Conservation (phyloP, 2,888 invertebrate species). For the Sycophila texana region DNA sequence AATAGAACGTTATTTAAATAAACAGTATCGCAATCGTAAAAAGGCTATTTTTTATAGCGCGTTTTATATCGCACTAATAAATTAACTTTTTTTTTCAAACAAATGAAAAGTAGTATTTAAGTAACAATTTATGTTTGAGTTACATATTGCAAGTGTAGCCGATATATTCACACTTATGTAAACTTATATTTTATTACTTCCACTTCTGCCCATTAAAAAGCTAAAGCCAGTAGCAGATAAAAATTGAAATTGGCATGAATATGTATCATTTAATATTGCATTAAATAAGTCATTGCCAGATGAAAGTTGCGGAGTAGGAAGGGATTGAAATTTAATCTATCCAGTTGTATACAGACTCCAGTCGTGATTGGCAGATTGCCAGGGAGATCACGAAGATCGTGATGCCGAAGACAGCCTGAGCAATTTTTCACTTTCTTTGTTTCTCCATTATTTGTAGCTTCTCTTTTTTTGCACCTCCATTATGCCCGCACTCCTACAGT, state of each 20-base stretch:
- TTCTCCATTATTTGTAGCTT: constrained; percentile 37
- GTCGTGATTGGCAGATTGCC: constrained; percentile 50
- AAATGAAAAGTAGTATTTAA: too few relatives aligned
- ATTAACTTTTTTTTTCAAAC: too few relatives aligned
- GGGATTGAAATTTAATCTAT: constrained; percentile 43
- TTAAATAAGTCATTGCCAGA: constrained; percentile 35
- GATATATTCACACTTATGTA: too few relatives aligned
- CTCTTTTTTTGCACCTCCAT: constrained; percentile 7
- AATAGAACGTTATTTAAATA: too few relatives aligned
- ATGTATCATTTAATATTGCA: not conserved
- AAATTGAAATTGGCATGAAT: too few relatives aligned
- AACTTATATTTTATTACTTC: too few relatives aligned
- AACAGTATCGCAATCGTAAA: too few relatives aligned
- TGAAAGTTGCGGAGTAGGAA: not conserved
- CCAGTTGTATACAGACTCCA: constrained; percentile 45
- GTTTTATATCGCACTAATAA: too few relatives aligned
- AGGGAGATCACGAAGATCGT: constrained; percentile 55
- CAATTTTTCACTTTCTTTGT: constrained; percentile 42
- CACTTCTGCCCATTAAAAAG: not conserved
- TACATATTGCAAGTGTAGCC: too few relatives aligned
- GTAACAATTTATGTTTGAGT: too few relatives aligned
- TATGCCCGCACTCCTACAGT: not conserved
- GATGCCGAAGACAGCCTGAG: constrained; percentile 52
- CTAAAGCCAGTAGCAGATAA: not conserved
- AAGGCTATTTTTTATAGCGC: too few relatives aligned